These are phyloP conservation scores for Amblyteles armatorius DNA, from an alignment of 2,888 invertebrate genomes.

Conservation along the genomic window DNA sequence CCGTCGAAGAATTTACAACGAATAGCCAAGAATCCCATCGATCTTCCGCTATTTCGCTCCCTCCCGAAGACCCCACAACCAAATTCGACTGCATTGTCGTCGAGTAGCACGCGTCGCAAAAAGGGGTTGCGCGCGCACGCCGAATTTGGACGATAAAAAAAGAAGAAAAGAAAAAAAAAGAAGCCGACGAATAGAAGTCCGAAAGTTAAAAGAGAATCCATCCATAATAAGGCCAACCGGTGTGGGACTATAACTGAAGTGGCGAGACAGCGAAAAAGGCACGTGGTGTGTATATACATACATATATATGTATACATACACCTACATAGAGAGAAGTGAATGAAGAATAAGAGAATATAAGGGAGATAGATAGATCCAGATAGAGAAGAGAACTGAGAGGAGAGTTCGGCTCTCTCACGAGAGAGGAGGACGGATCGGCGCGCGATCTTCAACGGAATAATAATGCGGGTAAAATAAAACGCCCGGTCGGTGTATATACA, in stretches of 20 bases:
- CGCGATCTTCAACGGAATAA: slow-evolving; percentile 84
- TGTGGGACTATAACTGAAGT: slow-evolving; percentile 42
- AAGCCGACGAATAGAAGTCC: slow-evolving; percentile 66
- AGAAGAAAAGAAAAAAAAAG: slow-evolving; percentile 42
- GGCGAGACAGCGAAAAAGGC: slow-evolving; percentile 43
- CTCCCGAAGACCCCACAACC: background rate
- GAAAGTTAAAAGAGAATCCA: slow-evolving; percentile 84
- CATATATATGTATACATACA: background rate
- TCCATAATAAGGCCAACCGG: slow-evolving; percentile 81
- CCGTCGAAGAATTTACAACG: slow-evolving; percentile 69
- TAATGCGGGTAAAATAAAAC: slow-evolving; percentile 84
- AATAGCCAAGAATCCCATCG: background rate
- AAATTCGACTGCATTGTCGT: background rate
- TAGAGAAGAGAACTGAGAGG: slow-evolving; percentile 38
- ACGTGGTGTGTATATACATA: slow-evolving; percentile 50
- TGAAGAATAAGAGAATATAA: slow-evolving; percentile 37
- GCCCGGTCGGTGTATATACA: slow-evolving; percentile 60
- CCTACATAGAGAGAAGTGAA: slow-evolving; percentile 33
- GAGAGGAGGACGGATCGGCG: slow-evolving; percentile 78
- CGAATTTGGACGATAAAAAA: slow-evolving; percentile 37
- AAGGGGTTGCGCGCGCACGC: slow-evolving; percentile 44
- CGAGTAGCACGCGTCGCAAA: slow-evolving; percentile 26
- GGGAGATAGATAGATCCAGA: slow-evolving; percentile 41
- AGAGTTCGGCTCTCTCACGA: slow-evolving; percentile 19
- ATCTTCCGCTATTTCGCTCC: background rate